Percentiles rank a stretch among this genome's conserved stretches.
These are phyloP conservation scores for Tautogolabrus adspersus DNA, from an alignment of 2,113 vertebrate genomes.

Conservation along the genomic window DNA sequence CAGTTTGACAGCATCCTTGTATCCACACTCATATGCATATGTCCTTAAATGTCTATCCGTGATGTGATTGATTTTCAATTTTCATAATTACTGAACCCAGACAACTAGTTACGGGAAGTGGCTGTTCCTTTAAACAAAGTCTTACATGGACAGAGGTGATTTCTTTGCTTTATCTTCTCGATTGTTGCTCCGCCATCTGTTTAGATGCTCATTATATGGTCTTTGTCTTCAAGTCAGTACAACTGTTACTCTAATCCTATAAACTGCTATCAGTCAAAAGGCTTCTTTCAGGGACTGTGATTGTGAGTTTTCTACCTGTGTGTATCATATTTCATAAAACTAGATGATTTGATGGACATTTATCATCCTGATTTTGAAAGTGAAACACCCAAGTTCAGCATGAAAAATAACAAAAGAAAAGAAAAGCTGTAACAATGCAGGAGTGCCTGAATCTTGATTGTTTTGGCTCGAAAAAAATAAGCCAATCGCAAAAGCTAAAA, in stretches of 20 bases:
- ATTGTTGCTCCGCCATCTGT: background rate
- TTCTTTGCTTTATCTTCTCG: constrained; percentile 9
- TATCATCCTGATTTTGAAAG: no score
- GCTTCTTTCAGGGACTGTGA: background rate
- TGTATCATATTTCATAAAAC: background rate
- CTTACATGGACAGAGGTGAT: background rate
- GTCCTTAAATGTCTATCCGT: background rate
- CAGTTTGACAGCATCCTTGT: background rate
- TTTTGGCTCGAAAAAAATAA: no score
- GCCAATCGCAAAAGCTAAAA: no score
- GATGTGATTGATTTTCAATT: background rate
- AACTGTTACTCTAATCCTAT: background rate
- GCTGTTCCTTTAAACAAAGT: background rate
- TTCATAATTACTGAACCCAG: background rate
- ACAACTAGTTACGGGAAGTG: no score
- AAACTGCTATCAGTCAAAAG: constrained; percentile 6
- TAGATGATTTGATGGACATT: no score
- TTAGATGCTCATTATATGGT: no score
- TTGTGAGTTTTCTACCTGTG: background rate
- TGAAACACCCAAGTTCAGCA: no score
- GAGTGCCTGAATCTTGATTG: no score
- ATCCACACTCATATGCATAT: constrained; percentile 1
- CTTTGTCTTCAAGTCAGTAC: no score
- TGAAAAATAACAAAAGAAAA: no score
- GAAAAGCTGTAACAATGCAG: no score